Base-by-base conservation (phyloP, 1,140 invertebrate genomes). In the Drosophila ficusphila region DNA sequence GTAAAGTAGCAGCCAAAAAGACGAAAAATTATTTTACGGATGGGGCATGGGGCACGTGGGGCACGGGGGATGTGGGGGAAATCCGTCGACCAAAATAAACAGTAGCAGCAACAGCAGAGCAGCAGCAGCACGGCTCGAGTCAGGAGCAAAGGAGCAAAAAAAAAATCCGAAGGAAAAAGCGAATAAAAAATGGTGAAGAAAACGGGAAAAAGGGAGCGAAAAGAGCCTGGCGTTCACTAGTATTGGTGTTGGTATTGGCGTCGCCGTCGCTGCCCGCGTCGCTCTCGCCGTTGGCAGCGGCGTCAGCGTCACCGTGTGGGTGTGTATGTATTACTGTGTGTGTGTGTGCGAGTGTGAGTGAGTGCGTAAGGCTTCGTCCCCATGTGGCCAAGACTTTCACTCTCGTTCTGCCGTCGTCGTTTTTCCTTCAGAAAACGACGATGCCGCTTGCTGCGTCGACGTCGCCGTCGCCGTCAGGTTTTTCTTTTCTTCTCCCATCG, bases 351-450 rank as follows among this genome's bases (percentile, higher is more conserved):
- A 48, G 56, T 38, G 7, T 18, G 33, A 9, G 61, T 33, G 11
- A 58, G 57, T 33, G 42, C 33, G 48, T 62, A 48, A 62, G 58
- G 57, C 46, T 52, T 41, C 61, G 39, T 58, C 34, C 61, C 65
- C 79, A 74, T 82, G 79, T 85, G 71, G 71, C 65, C 70, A 72
- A 64, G 76, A 86, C 81, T 86, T 86, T 86, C 82, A 79, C 68
- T 86, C 83, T 85, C 76, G 39, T 76, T 52, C 34, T 36, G 36
- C 33, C 57, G 44, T 38, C 72, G 54, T 79, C 81, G 60, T 79
- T 79, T 83, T 83, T 65, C 31, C 21, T 25, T 12, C 42, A 57
- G 29, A 21, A 19, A 23, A 16, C 49, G 21, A 16, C n/a, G n/a
- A n/a, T n/a, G n/a, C n/a, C n/a, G n/a, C n/a, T n/a, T n/a, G n/a